Base-by-base conservation (phyloP, 2,797 vertebrate species). In the Atherinosoma microstoma region DNA sequence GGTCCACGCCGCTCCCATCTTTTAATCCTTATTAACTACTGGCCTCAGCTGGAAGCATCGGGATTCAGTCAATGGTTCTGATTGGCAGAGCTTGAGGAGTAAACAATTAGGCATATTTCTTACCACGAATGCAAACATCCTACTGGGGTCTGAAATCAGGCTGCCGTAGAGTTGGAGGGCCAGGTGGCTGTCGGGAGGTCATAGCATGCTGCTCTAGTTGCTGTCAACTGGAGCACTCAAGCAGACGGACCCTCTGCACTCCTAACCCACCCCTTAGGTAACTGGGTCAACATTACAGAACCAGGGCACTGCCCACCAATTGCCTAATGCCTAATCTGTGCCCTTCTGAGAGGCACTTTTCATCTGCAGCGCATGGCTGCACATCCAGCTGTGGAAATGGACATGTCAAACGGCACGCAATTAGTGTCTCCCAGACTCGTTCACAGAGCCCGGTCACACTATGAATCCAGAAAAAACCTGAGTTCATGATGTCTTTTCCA, bases 301-400 rank as follows among this genome's bases (percentile, higher is more conserved):
- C 76, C 87, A 45, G 90, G 87, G 72, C 87, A 84, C 76, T 75
- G 84, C 64, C 78, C 82, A 87, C 89, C 88, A 74, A 85, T 70
- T 75, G 87, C 85, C 24, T 27, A 27, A 82, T 76, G 86, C 73
- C 91, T 90, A 90, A 92, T 92, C 88, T 82, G 86, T 79, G 87
- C 61, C 86, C 91, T 87, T 89, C 82, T 73, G 87, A 84, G 86
- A 91, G 88, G 68, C 84, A 67, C 84, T 89, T 80, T 85, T 82
- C 83, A 53, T 81, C 85, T 51, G 66, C 62, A 15, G 80, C 22
- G 87, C 87, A 78, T 77, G 85, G 85, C 87, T 88, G 84, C 89
- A 88, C 89, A 84, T 90, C 87, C 89, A 91, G 92, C 86, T 89
- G 88, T 80, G 83, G 87, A 88, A 87, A 90, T 87, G 90, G 90